These are phyloP conservation scores for Theristus sp. DNA, from an alignment of 2,888 invertebrate genomes.

Conservation along the genomic window DNA sequence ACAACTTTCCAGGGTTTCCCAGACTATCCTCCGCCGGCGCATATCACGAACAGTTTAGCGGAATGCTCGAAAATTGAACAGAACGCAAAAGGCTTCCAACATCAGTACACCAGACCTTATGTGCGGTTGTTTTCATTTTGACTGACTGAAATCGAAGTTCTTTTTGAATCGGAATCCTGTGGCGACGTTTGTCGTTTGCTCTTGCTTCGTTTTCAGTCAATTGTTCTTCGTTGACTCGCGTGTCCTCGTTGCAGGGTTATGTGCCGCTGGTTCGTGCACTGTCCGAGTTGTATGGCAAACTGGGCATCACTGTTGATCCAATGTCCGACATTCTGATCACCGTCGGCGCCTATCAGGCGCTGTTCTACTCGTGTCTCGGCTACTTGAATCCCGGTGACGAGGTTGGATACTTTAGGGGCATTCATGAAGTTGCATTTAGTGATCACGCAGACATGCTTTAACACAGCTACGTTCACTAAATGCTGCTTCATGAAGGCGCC, in stretches of 20 bases:
- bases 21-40: slow-evolving; percentile 21
- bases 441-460: no score
- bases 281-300: slow-evolving; percentile 59
- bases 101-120: slow-evolving; percentile 20
- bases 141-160: no score
- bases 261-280: slow-evolving; percentile 65
- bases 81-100: slow-evolving; percentile 9
- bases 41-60: slow-evolving; percentile 19
- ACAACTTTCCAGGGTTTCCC: slow-evolving; percentile 21
- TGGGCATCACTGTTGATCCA: slow-evolving; percentile 58
- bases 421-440: no score
- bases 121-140: no score
- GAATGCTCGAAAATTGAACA: slow-evolving; percentile 16
- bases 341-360: slow-evolving; percentile 78
- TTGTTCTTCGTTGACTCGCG: not conserved
- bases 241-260: slow-evolving; percentile 52
- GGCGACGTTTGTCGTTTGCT: not conserved
- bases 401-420: slow-evolving; percentile 21
- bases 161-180: no score
- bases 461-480: no score
- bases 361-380: slow-evolving; percentile 66
- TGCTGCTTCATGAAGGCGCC: no score
- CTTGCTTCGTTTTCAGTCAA: not conserved
- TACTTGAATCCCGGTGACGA: slow-evolving; percentile 57
- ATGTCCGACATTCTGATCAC: slow-evolving; percentile 69